Evolutionary conservation across 2,113 vertebrate genomes (phyloP), one percentile per base, ranked within the genome.

Genomic region (Euleptes europaea): DNA sequence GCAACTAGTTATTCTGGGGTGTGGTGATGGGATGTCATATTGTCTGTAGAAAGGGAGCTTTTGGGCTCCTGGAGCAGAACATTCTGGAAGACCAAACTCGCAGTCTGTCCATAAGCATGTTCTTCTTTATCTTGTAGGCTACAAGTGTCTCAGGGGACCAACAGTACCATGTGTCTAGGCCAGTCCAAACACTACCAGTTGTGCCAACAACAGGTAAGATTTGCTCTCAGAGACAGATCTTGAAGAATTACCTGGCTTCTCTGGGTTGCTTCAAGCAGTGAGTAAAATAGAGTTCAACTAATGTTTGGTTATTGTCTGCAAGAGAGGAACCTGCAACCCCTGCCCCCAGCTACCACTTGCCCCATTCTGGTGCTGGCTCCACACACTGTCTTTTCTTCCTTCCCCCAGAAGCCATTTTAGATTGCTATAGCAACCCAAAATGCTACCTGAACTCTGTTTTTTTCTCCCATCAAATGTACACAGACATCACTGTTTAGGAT

Each of bases 141-240:
- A 60, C 94, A 96, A 15, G 89, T 94, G 33, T 94, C 96, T 66
- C 97, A 97, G 87, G 97, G 96, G 85, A 89, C 94, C 5, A 97
- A 97, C 89, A 96, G 90, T 77, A 97, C 96, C 60, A 93, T 95
- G 91, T 98, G 98, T 31, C 65, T 89, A 51, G 97, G 97, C 38
- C 95, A 96, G 42, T 94, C 97, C 72, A 98, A 97, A 90, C 94
- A 94, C 83, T 98, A 98, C 90, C 97, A 98, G 15, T 93, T 97
- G 84, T 97, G 97, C 90, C 97, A 97, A 86, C 95, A 97, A 87
- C 96, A 97, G 97, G 98, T 98, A 94, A 84, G 89, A 78, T 23
- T 28, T 15, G 14, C 54, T 89, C 65, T 87, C 81, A 80, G 2
- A 40, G 17, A 71, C 70, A 65, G 82, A 2, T 1, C 7, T 66